Base-by-base conservation (phyloP, 2,888 invertebrate species). In the Pegoplata infirma region DNA sequence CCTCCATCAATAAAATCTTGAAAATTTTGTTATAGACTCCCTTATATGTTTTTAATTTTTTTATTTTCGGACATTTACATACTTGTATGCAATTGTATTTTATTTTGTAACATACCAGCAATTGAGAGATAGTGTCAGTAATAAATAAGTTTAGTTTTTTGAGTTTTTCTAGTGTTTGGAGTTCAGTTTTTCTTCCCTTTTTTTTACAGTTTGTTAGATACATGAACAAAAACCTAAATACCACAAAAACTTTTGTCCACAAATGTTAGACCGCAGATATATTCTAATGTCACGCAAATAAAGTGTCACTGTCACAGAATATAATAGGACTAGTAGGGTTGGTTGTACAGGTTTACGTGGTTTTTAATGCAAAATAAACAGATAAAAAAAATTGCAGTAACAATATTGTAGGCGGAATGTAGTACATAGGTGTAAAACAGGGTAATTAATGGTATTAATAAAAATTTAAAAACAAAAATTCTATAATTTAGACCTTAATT, bases 251-350 rank as follows among this genome's bases (percentile, higher is more conserved):
- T 47, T 55, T 46, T 59, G 61, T n/a, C 75, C 79, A 79, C 79
- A 79, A 68, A 63, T 72, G 71, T 79, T 58, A 72, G 63, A 75
- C 79, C 79, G 67, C 75, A 79, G 75, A 79, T 79, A 79, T 79
- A 79, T 79, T 79, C 79, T 75, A 79, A 75, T 79, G 79, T 79
- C 79, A 79, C 75, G 75, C 79, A 79, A 79, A 79, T 79, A 79
- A 79, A 79, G 66, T 79, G 75, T 79, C 79, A 79, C 75, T 79
- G 79, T 79, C 79, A 79, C 55, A 79, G 56, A 56, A 44, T 69
- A n/a, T 58, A 76, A 76, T 69, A 28, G 49, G 1, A 64, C 28
- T 76, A 23, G 63, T 63, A 63, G 55, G 75, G 14, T 63, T 56
- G 75, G 14, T 63, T 56, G 63, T 51, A 61, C 56, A 67, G 61